phyloP scores from a whole-genome alignment of 2,797 vertebrate genomes.

The Characodon lateralis region DNA sequence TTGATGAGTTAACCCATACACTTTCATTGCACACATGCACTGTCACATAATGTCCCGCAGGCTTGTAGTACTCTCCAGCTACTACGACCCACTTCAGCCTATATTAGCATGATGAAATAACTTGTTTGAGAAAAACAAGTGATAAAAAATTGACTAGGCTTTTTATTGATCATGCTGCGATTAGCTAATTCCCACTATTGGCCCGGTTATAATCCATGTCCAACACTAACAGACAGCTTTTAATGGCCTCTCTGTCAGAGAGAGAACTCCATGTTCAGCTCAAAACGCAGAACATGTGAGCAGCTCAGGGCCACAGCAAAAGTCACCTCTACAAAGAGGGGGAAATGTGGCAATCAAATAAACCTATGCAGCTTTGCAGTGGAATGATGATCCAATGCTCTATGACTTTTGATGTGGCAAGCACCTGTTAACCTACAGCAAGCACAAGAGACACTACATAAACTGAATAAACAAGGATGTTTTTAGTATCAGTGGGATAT shows the following conservation, averaged over 20 bases:
- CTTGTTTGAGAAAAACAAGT: slow-evolving; percentile 36
- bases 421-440: slow-evolving; percentile 60
- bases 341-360: slow-evolving; percentile 28
- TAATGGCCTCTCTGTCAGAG: slow-evolving; percentile 65
- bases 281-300: slow-evolving; percentile 30
- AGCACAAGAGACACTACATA: neutral
- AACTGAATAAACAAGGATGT: neutral
- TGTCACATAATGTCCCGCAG: slow-evolving; percentile 19
- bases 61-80: slow-evolving; percentile 15
- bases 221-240: slow-evolving; percentile 63
- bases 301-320: slow-evolving; percentile 25
- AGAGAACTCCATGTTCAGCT: slow-evolving; percentile 53
- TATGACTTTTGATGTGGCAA: slow-evolving; percentile 19
- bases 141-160: slow-evolving; percentile 57
- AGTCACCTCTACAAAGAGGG: slow-evolving; percentile 21
- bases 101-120: slow-evolving; percentile 37
- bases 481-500: slow-evolving; percentile 25
- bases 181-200: slow-evolving; percentile 75
- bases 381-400: slow-evolving; percentile 14
- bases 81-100: slow-evolving; percentile 23
- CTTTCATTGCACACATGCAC: slow-evolving; percentile 8
- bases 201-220: slow-evolving; percentile 53
- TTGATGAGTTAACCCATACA: neutral
- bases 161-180: slow-evolving; percentile 73
- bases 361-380: slow-evolving; percentile 19